Conservation (phyloP, 2,888 invertebrate species). For the Hipparchia sbordonii region DNA sequence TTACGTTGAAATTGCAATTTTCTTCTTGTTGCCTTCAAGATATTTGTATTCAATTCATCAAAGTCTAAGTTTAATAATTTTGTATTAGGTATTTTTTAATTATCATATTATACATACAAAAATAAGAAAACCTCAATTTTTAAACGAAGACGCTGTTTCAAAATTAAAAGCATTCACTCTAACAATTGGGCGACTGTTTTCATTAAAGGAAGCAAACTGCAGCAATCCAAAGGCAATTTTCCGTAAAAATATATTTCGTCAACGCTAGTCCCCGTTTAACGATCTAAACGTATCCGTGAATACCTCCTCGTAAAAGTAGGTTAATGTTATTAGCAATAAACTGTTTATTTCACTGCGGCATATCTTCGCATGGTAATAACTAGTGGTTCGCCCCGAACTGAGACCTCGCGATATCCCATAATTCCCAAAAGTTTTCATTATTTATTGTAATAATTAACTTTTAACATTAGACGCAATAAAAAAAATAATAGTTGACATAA, state of each 20-base stretch:
- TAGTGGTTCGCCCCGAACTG: too few relatives aligned
- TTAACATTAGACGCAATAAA: too few relatives aligned
- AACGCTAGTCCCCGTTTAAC: conserved; percentile 35
- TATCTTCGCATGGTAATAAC: conserved; percentile 20
- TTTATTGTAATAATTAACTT: too few relatives aligned
- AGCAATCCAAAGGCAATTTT: conserved; percentile 34
- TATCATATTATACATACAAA: too few relatives aligned
- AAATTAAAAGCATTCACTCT: not conserved
- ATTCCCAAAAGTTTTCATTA: too few relatives aligned
- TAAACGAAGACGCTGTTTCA: not conserved
- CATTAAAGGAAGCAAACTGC: conserved; percentile 30
- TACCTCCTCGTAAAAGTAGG: conserved; percentile 41
- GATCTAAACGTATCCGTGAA: conserved; percentile 40
- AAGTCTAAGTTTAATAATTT: too few relatives aligned
- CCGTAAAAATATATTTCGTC: conserved; percentile 33
- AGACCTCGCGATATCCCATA: too few relatives aligned
- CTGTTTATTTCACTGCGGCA: conserved; percentile 40
- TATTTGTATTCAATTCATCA: conserved; percentile 16
- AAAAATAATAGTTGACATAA: too few relatives aligned
- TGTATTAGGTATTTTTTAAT: too few relatives aligned
- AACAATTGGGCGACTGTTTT: conserved; percentile 23
- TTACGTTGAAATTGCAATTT: conserved; percentile 26
- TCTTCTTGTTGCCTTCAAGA: conserved; percentile 22
- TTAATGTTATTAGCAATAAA: conserved; percentile 45
- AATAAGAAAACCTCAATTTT: too few relatives aligned